Base-by-base conservation (phyloP, 2,888 invertebrate genomes). In the Nymphalis polychloros region DNA sequence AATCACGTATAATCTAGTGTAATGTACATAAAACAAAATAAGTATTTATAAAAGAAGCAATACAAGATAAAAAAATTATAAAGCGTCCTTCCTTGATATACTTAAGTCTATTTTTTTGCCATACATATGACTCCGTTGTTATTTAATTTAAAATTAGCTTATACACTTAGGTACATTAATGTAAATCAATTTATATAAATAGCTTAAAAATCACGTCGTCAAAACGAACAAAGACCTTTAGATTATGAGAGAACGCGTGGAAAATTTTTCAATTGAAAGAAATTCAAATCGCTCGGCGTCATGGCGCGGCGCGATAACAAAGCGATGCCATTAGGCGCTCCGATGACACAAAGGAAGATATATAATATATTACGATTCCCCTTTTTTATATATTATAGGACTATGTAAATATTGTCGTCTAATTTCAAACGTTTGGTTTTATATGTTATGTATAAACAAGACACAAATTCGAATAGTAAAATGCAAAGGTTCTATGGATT, bases 181-280 rank as follows among this genome's bases (percentile, higher is more conserved):
- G 31, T 55, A 55, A 52, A 35, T 35, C 35, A 41, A 19, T 35
- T 41, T 19, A 41, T 41, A 19, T 35, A 57, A 41, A 70, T 53
- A 23, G 50, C 35, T 53, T 64, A 70, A 68, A 61, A 68, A 70
- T 68, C 49, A 20, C 61, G 62, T 52, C 41, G 67, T 46, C 63
- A 62, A 23, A 46, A 27, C 64, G 68, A 64, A 64, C 68, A 68
- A 70, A 64, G 68, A 68, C 52, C 70, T 64, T 57, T 66, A 63
- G 66, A 71, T 66, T 66, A 66, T 53, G 66, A 69, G 61, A 57
- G 64, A 62, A 57, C 61, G 66, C 66, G 64, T 69, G 65, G 61
- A 66, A 69, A 65, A 63, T 62, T 31, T 49, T 68, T 62, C 66
- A 69, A 69, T 69, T 71, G 66, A 69, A 59, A 61, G 69, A 69